These are phyloP conservation scores for Aethina tumida DNA, from an alignment of 1,140 invertebrate species.

Conservation along the genomic window DNA sequence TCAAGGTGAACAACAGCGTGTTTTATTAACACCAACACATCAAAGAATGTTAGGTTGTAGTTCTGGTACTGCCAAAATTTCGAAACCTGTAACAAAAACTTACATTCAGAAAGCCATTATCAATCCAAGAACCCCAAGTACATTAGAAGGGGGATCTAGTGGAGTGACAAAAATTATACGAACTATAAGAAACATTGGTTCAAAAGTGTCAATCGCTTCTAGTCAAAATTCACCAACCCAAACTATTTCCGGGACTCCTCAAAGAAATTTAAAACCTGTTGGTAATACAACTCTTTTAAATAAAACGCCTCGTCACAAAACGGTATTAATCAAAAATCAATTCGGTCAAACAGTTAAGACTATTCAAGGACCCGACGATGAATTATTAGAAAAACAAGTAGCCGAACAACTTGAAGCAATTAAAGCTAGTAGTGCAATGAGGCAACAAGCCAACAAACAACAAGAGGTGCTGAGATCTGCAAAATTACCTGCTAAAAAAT, in stretches of 20 bases:
- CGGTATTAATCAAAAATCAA: slow-evolving; percentile 19
- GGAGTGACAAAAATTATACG: too few species aligned
- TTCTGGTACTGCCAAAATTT: background rate
- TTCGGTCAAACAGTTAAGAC: slow-evolving; percentile 15
- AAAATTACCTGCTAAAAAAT: slow-evolving; percentile 9
- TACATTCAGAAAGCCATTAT: slow-evolving; percentile 3
- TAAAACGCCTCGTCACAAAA: slow-evolving; percentile 39
- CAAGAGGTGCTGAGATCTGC: too few species aligned
- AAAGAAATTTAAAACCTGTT: slow-evolving; percentile 2
- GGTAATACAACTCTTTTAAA: background rate
- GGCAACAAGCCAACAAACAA: slow-evolving; percentile 12
- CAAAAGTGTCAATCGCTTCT: too few species aligned
- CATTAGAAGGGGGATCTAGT: too few species aligned
- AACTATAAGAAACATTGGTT: too few species aligned
- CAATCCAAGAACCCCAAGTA: too few species aligned
- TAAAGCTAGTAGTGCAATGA: slow-evolving; percentile 20
- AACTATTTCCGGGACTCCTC: background rate
- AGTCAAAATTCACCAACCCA: too few species aligned
- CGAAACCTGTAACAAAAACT: slow-evolving; percentile 8
- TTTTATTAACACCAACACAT: slow-evolving; percentile 46
- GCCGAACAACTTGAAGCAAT: slow-evolving; percentile 34
- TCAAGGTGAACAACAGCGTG: slow-evolving; percentile 44
- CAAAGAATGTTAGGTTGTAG: slow-evolving; percentile 40
- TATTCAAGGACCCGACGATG: slow-evolving; percentile 19
- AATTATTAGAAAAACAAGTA: slow-evolving; percentile 29